phyloP scores from a whole-genome alignment of 2,113 vertebrate species.

The Megaceryle torquata region DNA sequence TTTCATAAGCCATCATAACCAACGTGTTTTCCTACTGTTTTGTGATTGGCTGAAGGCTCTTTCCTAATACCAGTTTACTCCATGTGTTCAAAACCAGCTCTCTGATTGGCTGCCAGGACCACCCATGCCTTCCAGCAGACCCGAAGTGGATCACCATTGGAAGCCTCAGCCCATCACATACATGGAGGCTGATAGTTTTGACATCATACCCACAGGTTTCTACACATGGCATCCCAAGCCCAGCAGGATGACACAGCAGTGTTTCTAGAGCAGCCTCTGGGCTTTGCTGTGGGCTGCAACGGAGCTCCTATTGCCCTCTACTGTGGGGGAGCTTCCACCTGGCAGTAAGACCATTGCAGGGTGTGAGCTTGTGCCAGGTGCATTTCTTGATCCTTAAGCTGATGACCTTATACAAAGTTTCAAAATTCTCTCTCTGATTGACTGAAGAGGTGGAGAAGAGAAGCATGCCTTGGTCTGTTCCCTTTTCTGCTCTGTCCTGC shows the following conservation, averaged over 20 bases:
- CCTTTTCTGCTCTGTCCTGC: not conserved
- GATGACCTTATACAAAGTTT: not conserved
- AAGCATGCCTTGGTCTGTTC: not conserved
- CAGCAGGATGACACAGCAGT: not conserved
- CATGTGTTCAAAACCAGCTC: not conserved
- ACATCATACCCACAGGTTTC: not conserved
- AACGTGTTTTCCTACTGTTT: not conserved
- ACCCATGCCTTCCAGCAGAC: not conserved
- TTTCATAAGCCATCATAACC: fast-evolving
- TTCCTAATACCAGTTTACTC: not conserved
- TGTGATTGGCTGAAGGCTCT: not conserved
- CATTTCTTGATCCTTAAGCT: not conserved
- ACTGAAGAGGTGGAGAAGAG: not conserved
- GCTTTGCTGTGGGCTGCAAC: not conserved
- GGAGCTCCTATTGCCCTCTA: not conserved
- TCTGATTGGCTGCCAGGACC: not conserved
- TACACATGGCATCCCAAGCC: fast-evolving
- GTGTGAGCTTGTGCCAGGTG: not conserved
- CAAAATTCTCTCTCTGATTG: not conserved
- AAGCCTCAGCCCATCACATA: no score
- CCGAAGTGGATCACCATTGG: not conserved
- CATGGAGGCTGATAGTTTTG: not conserved
- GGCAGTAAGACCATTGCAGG: not conserved
- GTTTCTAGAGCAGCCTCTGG: not conserved
- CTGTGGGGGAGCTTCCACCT: not conserved